phyloP scores from a whole-genome alignment of 2,888 invertebrate genomes.

The Sycophila texana region DNA sequence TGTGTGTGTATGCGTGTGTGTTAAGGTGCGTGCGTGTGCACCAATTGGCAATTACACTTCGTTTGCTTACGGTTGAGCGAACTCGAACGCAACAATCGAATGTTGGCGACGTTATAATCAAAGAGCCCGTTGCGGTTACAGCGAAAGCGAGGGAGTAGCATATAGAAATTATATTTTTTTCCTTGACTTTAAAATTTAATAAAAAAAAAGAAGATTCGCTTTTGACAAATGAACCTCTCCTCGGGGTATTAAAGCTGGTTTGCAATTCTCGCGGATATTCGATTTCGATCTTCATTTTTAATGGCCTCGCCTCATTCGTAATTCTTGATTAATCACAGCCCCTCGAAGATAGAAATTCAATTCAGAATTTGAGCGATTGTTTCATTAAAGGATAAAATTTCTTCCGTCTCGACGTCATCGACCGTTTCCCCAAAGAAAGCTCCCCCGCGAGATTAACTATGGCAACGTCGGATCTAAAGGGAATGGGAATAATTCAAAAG shows the following conservation, averaged over 20 bases:
- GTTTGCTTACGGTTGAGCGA: too few species aligned
- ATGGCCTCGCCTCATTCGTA: neutral
- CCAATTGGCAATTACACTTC: too few species aligned
- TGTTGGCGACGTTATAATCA: too few species aligned
- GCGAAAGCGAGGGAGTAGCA: too few species aligned
- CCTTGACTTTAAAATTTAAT: slow-evolving; percentile 26
- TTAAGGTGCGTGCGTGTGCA: too few species aligned
- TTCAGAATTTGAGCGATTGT: neutral
- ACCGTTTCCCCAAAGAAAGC: neutral
- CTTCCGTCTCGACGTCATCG: too few species aligned
- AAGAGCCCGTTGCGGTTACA: too few species aligned
- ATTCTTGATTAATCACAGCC: slow-evolving; percentile 16
- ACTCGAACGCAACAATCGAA: too few species aligned
- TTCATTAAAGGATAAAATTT: slow-evolving; percentile 5
- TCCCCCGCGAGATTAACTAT: neutral
- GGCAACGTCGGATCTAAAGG: neutral
- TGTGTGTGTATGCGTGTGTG: too few species aligned
- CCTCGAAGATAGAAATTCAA: neutral
- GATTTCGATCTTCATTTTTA: neutral
- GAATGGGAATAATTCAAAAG: too few species aligned
- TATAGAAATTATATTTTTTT: too few species aligned
- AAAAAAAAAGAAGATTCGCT: slow-evolving; percentile 18
- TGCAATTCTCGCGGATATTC: neutral
- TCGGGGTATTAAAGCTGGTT: neutral
- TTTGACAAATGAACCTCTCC: slow-evolving; percentile 33